These are phyloP conservation scores for Hippasteria phrygiana DNA, from an alignment of 53 echinoderm and acorn worm genomes.

Conservation along the genomic window DNA sequence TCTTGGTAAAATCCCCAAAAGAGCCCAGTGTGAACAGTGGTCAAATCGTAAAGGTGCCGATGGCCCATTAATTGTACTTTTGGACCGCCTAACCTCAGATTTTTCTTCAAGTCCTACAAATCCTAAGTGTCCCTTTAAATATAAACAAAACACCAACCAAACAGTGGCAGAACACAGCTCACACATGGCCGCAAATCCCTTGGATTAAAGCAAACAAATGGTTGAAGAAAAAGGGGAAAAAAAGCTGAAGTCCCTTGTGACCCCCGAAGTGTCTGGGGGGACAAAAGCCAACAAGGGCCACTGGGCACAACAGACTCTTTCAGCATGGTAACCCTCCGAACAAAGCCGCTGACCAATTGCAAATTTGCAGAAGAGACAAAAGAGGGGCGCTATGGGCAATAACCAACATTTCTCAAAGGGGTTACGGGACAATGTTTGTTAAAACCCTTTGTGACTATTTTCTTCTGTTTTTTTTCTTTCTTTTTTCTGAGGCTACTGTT, in stretches of 20 bases:
- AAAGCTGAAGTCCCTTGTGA: conserved; percentile 1
- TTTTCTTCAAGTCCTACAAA: background rate
- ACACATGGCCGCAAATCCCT: conserved; percentile 24
- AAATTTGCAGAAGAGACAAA: conserved; percentile 56
- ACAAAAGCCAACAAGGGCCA: conserved; percentile 20
- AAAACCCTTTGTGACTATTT: background rate
- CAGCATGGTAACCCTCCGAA: conserved; percentile 17
- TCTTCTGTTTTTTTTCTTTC: background rate
- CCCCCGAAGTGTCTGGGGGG: background rate
- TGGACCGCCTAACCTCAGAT: too few species aligned
- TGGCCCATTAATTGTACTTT: too few species aligned
- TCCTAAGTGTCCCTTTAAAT: conserved; percentile 24
- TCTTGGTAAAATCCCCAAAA: too few species aligned
- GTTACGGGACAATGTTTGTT: background rate
- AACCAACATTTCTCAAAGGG: conserved; percentile 21
- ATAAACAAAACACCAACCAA: conserved; percentile 12
- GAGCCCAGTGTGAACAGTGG: too few species aligned
- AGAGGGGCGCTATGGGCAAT: conserved; percentile 28
- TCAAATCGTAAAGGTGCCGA: too few species aligned
- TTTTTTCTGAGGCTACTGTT: too few species aligned
- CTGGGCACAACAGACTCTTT: conserved; percentile 1
- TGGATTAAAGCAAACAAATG: conserved; percentile 12
- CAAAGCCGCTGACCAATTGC: conserved; percentile 8
- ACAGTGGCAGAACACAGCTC: conserved; percentile 9
- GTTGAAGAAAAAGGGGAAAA: background rate